Evolutionary conservation across 2,113 vertebrate species (phyloP), one percentile per base, ranked within the genome.

Genomic region (Oceanodroma tethys): DNA sequence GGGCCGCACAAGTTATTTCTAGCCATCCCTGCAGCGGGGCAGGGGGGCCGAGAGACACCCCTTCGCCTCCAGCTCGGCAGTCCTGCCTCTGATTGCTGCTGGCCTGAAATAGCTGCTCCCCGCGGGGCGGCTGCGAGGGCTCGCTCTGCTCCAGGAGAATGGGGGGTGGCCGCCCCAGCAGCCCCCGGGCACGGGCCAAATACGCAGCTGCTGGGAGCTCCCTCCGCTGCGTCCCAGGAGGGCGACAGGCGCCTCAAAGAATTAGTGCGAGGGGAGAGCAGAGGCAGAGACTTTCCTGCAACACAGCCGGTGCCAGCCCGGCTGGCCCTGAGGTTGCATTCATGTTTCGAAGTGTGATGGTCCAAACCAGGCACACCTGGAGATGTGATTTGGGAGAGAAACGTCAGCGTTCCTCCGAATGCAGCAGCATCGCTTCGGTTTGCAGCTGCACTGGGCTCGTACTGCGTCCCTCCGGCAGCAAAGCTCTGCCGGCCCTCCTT

Each of bases 351-450:
- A 34, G 55, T 2, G 5, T 16, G 62, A 59, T 17, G 42, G 42
- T 14, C 34, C 59, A 66, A 73, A 52, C 13, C 43, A n/a, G 27
- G 43, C 50, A 10, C 50, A 34, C 16, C 30, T 12, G n/a, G 40
- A 73, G 48, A 66, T 34, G 43, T 0, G 3, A 9, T 16, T 0
- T 23, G 70, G 16, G 50, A 60, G 22, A 40, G 26, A 38, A 48
- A 11, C 7, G 1, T 36, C 10, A n/a, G 4, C 1, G 6, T 20
- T 75, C 4, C 29, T 62, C 34, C 2, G 2, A 29, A 20, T 1
- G 38, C 3, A 3, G n/a, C 22, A 15, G 34, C 84, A 25, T 40
- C 2, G 2, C 79, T 48, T 42, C 0, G 0, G 38, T 79, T 48
- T 48, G 17, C 50, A 30, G 36, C 53, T 65, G 14, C 30, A 0